phyloP scores from a whole-genome alignment of 2,888 invertebrate species.

The Caradrina kadenii region DNA sequence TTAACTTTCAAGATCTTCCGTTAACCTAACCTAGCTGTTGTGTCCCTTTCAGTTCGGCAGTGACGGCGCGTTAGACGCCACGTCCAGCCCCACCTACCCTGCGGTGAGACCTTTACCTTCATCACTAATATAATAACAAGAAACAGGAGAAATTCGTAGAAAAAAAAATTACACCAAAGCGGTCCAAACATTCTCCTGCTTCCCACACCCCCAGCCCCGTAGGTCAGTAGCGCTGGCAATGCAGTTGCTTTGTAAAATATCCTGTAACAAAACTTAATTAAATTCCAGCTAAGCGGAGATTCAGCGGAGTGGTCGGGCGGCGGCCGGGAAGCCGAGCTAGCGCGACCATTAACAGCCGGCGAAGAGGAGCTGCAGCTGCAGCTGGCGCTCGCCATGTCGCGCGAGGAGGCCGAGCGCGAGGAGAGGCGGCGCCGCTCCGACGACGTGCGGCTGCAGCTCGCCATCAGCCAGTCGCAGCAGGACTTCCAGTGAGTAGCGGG shows the following conservation, averaged over 20 bases:
- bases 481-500: constrained; percentile 94
- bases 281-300: constrained; percentile 67
- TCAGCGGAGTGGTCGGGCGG: constrained; percentile 76
- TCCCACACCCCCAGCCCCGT: too few relatives aligned
- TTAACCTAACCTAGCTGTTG: constrained; percentile 24
- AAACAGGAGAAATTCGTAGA: too few relatives aligned
- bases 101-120: constrained; percentile 75
- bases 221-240: not conserved
- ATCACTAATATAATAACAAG: not conserved
- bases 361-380: constrained; percentile 99
- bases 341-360: constrained; percentile 98
- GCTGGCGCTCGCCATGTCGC: constrained; percentile 99
- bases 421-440: constrained; percentile 98
- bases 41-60: constrained; percentile 92
- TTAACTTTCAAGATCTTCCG: constrained; percentile 6
- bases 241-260: not conserved
- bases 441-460: constrained; percentile 98
- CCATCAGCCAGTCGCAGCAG: constrained; percentile 98
- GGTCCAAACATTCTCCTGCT: too few relatives aligned
- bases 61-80: constrained; percentile 94
- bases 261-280: not conserved
- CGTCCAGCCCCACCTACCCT: constrained; percentile 92
- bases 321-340: constrained; percentile 95
- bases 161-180: too few relatives aligned
- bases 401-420: constrained; percentile 99